Base-by-base conservation (phyloP, 2,888 invertebrate genomes). In the Oxystoma pomonae region DNA sequence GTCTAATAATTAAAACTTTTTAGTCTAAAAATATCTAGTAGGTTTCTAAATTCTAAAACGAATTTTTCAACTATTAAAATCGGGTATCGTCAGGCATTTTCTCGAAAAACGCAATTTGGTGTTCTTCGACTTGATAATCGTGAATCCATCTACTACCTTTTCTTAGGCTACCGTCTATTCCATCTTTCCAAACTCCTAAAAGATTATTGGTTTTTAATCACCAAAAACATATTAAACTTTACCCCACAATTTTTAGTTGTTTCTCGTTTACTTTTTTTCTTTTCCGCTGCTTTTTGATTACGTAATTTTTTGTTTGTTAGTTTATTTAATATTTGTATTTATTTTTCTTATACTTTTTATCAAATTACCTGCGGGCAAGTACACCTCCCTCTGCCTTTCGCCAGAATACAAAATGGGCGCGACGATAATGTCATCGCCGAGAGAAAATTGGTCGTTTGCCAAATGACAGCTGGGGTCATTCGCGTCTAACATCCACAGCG, bases 131-230 rank as follows among this genome's bases (percentile, higher is more conserved):
- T 71, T 86, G 85, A 78, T 95, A 94, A 73, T 90, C 90, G 76
- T 94, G 94, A 76, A 96, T 90, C 95, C 94, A 95, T 66, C 94
- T 86, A 69, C 89, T 93, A 0, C 96, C 95, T 74, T 94, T 94
- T 49, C 93, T 85, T 53, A 91, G 83, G 20, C 92, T 92, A 0
- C 90, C 90, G 76, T 94, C 93, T 70, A 94, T 91, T 16, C 94
- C 94, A 75, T 96, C 95, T 74, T 90, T 90, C 97, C 97, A 97
- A 0, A 94, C 90, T 0, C 96, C 98, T 20, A 55, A 18, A 67
- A 57, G n/a, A n/a, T n/a, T n/a, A n/a, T n/a, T n/a, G n/a, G n/a
- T n/a, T n/a, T n/a, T n/a, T n/a, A n/a, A n/a, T n/a, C n/a, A n/a
- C n/a, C n/a, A n/a, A n/a, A n/a, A n/a, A n/a, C n/a, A n/a, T n/a